phyloP scores from a whole-genome alignment of 2,888 invertebrate genomes.

The Arrhopalites spinosus region DNA sequence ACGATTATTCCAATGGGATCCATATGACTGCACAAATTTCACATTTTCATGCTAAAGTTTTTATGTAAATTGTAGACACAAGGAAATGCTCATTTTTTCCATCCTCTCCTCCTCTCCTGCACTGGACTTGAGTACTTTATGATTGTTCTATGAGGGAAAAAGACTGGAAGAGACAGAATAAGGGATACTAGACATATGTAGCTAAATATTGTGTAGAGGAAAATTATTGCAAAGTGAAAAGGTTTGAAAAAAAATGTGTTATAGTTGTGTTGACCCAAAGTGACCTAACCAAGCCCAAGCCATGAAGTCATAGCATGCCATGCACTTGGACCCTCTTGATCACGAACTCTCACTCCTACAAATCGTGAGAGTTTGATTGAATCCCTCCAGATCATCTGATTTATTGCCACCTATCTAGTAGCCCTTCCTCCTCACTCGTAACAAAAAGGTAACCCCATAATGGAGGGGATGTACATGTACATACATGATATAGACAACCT shows the following conservation, averaged over 20 bases:
- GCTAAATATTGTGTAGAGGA: too few relatives aligned
- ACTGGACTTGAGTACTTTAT: too few relatives aligned
- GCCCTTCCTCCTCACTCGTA: slow-evolving; percentile 37
- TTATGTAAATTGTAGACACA: too few relatives aligned
- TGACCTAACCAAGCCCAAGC: slow-evolving; percentile 47
- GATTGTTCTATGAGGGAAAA: neutral
- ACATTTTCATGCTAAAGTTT: too few relatives aligned
- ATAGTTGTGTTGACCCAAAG: slow-evolving; percentile 43
- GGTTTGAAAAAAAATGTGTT: slow-evolving; percentile 11
- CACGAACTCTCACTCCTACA: slow-evolving; percentile 52
- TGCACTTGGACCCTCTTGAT: slow-evolving; percentile 43
- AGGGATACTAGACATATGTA: too few relatives aligned
- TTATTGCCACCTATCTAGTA: slow-evolving; percentile 49
- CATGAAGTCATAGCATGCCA: slow-evolving; percentile 46
- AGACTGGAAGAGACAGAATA: neutral
- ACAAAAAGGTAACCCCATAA: neutral
- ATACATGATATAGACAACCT: slow-evolving; percentile 8
- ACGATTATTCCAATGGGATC: neutral
- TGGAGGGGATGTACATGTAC: too few relatives aligned
- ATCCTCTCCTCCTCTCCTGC: too few relatives aligned
- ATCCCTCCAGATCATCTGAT: slow-evolving; percentile 53
- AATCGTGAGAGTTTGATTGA: slow-evolving; percentile 54
- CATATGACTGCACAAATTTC: too few relatives aligned
- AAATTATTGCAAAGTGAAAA: neutral
- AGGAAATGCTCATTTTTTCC: too few relatives aligned